Percentiles rank a stretch among this genome's conserved stretches.
phyloP scores from a whole-genome alignment of 2,797 vertebrate genomes.

The Poeciliopsis gracilis region DNA sequence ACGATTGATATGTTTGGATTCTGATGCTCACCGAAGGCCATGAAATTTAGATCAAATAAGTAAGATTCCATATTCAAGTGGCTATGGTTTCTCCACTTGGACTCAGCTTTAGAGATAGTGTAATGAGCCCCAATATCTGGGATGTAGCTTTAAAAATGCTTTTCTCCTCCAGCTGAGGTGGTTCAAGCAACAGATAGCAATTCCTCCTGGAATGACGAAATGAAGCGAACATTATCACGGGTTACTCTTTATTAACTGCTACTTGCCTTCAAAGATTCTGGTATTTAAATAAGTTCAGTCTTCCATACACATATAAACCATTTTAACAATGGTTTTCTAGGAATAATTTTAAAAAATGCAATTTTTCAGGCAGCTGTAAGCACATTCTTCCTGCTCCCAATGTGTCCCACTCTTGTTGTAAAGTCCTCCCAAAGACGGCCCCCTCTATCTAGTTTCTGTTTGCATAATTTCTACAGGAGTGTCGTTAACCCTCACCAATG shows the following conservation, averaged over 20 bases:
- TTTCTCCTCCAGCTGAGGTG: not conserved
- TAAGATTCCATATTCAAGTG: not conserved
- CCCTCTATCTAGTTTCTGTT: constrained; percentile 5
- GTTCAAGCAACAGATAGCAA: not conserved
- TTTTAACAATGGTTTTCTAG: not conserved
- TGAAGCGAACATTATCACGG: not conserved
- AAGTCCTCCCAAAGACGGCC: not conserved
- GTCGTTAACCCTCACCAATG: constrained; percentile 17
- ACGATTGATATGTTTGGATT: not conserved
- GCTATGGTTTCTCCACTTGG: not conserved
- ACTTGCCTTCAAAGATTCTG: not conserved
- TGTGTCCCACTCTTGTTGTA: not conserved
- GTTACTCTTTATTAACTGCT: not conserved
- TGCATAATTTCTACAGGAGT: constrained; percentile 33
- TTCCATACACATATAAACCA: not conserved
- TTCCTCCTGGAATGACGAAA: not conserved
- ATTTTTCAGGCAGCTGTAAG: not conserved
- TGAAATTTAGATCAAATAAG: not conserved
- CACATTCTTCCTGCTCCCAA: not conserved
- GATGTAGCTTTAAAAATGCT: not conserved
- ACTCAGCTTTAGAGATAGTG: not conserved
- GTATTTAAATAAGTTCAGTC: not conserved
- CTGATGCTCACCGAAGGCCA: not conserved
- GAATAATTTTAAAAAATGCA: too few relatives aligned
- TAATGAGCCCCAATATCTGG: not conserved